A percentile compares a stretch with the other conserved stretches of the same genome.
Conservation (phyloP, 2,797 vertebrate genomes). For the Falco concolor region DNA sequence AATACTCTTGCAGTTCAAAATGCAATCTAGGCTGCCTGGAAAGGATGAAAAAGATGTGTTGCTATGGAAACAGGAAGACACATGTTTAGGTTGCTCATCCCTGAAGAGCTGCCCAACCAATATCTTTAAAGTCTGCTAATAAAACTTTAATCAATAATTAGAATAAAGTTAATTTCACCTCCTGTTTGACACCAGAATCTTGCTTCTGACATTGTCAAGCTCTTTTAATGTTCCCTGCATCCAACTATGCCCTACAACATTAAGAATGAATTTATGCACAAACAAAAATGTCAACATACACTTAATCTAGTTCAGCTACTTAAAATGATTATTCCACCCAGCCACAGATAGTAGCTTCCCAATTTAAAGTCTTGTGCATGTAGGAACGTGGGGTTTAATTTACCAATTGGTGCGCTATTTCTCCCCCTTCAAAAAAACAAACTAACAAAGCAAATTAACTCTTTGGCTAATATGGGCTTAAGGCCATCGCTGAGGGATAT, state of each 20-base stretch:
- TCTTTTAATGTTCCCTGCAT: neutral
- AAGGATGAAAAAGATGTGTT: constrained; percentile 69
- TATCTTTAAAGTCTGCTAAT: constrained; percentile 51
- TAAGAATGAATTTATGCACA: constrained; percentile 3
- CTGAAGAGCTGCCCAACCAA: constrained; percentile 47
- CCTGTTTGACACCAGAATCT: neutral
- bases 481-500: neutral
- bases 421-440: neutral
- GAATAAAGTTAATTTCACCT: constrained; percentile 33
- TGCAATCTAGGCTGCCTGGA: constrained; percentile 59
- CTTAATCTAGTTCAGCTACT: neutral
- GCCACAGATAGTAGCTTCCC: neutral
- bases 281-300: neutral
- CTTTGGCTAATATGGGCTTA: constrained; percentile 1
- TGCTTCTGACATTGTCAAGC: neutral
- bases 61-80: constrained; percentile 71
- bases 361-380: neutral
- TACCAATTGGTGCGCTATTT: neutral
- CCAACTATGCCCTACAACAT: neutral
- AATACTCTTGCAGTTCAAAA: constrained; percentile 60
- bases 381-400: neutral
- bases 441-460: neutral
- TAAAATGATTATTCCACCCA: neutral
- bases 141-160: constrained; percentile 52
- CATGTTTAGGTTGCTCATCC: constrained; percentile 65